These are phyloP conservation scores for Nymphalis io DNA, from an alignment of 1,140 invertebrate species.

Conservation along the genomic window DNA sequence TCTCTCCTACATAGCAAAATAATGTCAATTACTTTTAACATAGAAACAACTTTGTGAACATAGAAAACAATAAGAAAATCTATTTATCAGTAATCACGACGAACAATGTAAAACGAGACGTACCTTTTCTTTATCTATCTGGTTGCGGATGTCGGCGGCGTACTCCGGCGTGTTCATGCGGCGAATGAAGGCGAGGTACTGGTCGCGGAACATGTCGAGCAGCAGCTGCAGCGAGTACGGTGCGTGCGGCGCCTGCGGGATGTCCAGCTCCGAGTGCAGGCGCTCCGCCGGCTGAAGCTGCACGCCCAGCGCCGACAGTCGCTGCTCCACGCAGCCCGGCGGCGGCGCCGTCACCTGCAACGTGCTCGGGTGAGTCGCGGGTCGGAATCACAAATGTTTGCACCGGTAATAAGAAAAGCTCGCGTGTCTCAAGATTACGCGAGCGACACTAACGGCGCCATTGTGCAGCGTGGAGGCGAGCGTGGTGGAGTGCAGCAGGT, in stretches of 20 bases:
- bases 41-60: too few species aligned
- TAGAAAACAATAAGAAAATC: too few species aligned
- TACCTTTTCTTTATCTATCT: slow-evolving; percentile 91
- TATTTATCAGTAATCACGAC: neutral
- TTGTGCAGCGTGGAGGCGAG: slow-evolving; percentile 88
- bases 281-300: slow-evolving; percentile 82
- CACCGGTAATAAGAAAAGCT: too few species aligned
- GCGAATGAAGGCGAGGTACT: slow-evolving; percentile 90
- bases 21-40: neutral
- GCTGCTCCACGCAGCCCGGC: slow-evolving; percentile 94
- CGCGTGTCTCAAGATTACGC: too few species aligned
- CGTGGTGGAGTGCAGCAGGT: slow-evolving; percentile 94
- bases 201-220: slow-evolving; percentile 90
- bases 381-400: too few species aligned
- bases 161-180: slow-evolving; percentile 91
- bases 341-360: slow-evolving; percentile 83
- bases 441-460: slow-evolving; percentile 66
- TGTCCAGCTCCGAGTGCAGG: slow-evolving; percentile 90
- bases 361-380: neutral
- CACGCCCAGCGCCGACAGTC: slow-evolving; percentile 87
- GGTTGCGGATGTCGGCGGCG: slow-evolving; percentile 85
- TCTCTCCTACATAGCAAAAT: slow-evolving; percentile 82
- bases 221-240: slow-evolving; percentile 93
- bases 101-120: neutral
- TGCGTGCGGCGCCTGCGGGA: slow-evolving; percentile 88